Evolutionary conservation across 1,140 invertebrate species (phyloP).

Genomic region (Brachionus rotundiformis): DNA sequence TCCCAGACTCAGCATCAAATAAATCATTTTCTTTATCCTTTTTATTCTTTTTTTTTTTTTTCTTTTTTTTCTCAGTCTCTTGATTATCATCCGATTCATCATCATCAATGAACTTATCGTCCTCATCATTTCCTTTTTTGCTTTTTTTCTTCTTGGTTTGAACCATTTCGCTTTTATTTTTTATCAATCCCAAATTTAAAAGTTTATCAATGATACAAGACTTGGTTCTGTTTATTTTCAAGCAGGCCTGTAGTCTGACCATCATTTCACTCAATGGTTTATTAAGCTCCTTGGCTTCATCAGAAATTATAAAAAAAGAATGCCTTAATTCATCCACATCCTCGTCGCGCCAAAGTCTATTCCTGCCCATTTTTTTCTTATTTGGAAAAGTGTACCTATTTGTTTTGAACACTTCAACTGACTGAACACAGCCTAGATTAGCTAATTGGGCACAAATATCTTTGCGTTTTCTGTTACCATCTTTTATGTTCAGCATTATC

Average conservation of each 20-base stretch:
- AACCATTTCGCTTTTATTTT: conserved; percentile 14
- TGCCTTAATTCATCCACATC: conserved; percentile 41
- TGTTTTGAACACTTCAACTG: conserved; percentile 19
- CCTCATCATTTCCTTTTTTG: not conserved
- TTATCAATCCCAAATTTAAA: conserved; percentile 12
- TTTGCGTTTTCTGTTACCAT: conserved; percentile 31
- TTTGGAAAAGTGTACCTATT: conserved; percentile 10
- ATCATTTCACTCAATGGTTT: conserved; percentile 45
- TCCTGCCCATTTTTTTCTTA: conserved; percentile 17
- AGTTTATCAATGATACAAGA: conserved; percentile 33
- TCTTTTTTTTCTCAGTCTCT: conserved; percentile 17
- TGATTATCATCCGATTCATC: not conserved
- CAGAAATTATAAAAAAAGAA: not conserved
- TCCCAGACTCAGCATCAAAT: conserved; percentile 23
- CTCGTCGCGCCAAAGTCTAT: conserved; percentile 22
- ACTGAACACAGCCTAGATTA: conserved; percentile 41
- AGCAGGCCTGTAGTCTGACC: not conserved
- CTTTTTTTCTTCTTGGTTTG: not conserved
- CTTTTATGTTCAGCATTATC: conserved; percentile 33
- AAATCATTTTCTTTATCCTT: not conserved
- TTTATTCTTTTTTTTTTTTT: conserved; percentile 23
- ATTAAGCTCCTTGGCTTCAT: conserved; percentile 21
- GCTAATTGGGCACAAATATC: conserved; percentile 44
- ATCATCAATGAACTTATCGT: not conserved
- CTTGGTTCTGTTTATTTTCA: conserved; percentile 46